Conservation (phyloP, 2,113 vertebrate genomes). For the Merops nubicus region DNA sequence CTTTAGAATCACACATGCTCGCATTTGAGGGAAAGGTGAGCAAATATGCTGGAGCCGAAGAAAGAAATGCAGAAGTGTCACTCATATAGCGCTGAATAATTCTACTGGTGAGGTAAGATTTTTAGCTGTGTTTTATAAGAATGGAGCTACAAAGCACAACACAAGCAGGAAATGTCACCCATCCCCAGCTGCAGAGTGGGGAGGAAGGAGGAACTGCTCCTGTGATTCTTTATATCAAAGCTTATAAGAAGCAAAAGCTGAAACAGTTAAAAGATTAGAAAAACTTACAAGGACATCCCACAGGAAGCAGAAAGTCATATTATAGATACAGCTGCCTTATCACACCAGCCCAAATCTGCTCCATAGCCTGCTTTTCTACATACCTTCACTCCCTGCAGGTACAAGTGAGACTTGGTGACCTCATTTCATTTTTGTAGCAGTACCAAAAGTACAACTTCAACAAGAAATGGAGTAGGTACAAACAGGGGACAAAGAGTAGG, state of each 20-base stretch:
- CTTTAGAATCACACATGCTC: not conserved
- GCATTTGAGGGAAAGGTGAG: not conserved
- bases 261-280: not conserved
- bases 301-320: not conserved
- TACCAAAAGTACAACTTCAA: not conserved
- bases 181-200: not conserved
- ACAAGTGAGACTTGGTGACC: constrained; percentile 25
- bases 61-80: not conserved
- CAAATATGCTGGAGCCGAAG: not conserved
- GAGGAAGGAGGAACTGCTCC: not conserved
- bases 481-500: not conserved
- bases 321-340: not conserved
- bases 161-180: not conserved
- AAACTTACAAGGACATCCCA: not conserved
- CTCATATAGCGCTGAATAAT: not conserved
- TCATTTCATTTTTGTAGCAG: constrained; percentile 18
- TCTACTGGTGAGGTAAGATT: not conserved
- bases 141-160: not conserved
- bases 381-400: not conserved
- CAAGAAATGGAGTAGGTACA: not conserved
- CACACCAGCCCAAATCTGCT: not conserved
- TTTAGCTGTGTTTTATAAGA: not conserved
- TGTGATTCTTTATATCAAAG: not conserved
- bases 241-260: not conserved
- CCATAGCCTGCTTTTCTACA: not conserved